Evolutionary conservation across 1,140 invertebrate species (phyloP).

Genomic region (Hyles euphorbiae): DNA sequence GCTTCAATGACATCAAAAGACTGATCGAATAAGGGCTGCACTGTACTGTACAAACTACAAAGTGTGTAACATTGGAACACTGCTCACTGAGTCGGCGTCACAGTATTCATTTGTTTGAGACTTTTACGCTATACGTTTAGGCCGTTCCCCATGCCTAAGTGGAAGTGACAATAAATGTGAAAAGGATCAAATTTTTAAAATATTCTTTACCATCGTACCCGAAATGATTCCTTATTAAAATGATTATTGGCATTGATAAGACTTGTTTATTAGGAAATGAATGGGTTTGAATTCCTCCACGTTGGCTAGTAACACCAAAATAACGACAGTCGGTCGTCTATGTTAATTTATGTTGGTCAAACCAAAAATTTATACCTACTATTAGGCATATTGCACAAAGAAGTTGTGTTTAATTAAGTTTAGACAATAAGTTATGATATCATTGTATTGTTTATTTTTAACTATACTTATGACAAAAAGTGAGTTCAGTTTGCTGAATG

Average conservation of each 20-base stretch:
- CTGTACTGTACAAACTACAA: not conserved
- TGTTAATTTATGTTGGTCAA: constrained; percentile 51
- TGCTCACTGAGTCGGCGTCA: too few relatives aligned
- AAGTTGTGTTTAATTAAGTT: constrained; percentile 76
- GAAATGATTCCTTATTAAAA: too few relatives aligned
- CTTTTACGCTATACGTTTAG: not conserved
- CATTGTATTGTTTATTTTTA: constrained; percentile 68
- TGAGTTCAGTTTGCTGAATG: constrained; percentile 76
- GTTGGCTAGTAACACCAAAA: not conserved
- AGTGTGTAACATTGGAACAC: too few relatives aligned
- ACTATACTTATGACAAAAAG: constrained; percentile 74
- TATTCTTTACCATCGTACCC: too few relatives aligned
- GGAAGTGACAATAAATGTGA: constrained; percentile 10
- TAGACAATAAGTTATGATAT: constrained; percentile 75
- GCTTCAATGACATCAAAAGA: constrained; percentile 17
- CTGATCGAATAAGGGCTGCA: constrained; percentile 22
- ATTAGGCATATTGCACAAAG: constrained; percentile 74
- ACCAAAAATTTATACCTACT: constrained; percentile 67
- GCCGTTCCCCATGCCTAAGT: constrained; percentile 4
- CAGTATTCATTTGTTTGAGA: too few relatives aligned
- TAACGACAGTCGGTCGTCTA: constrained; percentile 5
- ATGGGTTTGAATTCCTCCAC: constrained; percentile 6
- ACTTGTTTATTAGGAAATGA: constrained; percentile 1
- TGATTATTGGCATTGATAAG: not conserved
- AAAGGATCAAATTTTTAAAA: constrained; percentile 1